Evolutionary conservation across 1,140 invertebrate genomes (phyloP).

Genomic region (Drosophila nasuta): DNA sequence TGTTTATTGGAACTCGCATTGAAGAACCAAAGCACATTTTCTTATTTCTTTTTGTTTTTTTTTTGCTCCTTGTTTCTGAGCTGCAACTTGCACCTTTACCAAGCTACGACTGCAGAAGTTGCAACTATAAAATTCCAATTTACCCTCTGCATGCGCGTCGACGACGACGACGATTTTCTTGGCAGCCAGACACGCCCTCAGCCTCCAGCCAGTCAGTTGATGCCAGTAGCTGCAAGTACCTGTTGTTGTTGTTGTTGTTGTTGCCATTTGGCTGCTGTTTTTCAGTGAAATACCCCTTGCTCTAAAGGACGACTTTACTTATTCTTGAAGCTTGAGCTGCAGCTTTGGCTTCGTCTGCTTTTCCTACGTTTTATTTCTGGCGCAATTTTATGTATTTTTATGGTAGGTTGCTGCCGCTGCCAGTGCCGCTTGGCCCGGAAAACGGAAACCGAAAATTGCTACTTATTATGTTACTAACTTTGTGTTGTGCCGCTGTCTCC

Average conservation of each 20-base stretch:
- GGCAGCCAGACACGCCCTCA: slow-evolving; percentile 57
- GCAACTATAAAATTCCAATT: slow-evolving; percentile 80
- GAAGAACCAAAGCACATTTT: too few relatives aligned
- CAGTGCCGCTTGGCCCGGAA: slow-evolving; percentile 65
- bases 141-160: slow-evolving; percentile 55
- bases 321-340: slow-evolving; percentile 14
- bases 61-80: slow-evolving; percentile 4
- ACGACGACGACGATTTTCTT: slow-evolving; percentile 79
- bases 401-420: slow-evolving; percentile 76
- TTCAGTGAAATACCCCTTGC: not conserved
- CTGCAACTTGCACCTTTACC: slow-evolving; percentile 59
- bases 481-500: slow-evolving; percentile 61
- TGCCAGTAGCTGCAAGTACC: slow-evolving; percentile 35
- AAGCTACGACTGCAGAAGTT: slow-evolving; percentile 45
- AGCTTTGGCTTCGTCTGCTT: slow-evolving; percentile 57
- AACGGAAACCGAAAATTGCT: slow-evolving; percentile 83
- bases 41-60: too few relatives aligned
- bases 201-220: slow-evolving; percentile 4
- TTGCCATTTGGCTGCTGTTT: slow-evolving; percentile 47
- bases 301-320: not conserved
- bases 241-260: slow-evolving; percentile 43
- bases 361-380: slow-evolving; percentile 58
- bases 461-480: slow-evolving; percentile 83
- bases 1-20: too few relatives aligned
- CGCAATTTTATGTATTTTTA: slow-evolving; percentile 82